A percentile compares a stretch with the other conserved stretches of the same genome.
Evolutionary conservation across 2,797 vertebrate species (phyloP).

Genomic region (Staurois parvus): DNA sequence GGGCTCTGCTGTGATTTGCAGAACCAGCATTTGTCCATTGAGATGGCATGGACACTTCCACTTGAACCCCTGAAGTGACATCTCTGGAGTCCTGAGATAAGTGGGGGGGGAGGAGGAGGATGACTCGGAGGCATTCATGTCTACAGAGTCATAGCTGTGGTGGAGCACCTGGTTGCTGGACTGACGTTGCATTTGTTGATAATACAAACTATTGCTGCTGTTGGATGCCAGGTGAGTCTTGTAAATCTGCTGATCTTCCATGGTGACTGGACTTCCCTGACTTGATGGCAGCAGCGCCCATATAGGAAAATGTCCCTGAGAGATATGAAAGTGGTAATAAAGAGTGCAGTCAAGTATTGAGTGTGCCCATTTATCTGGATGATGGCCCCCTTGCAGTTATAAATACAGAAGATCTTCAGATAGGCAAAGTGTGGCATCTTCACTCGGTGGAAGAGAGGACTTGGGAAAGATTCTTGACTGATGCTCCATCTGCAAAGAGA

Average conservation of each 20-base stretch:
- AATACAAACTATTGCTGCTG: conserved; percentile 78
- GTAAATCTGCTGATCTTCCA: conserved; percentile 86
- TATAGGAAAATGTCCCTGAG: conserved; percentile 79
- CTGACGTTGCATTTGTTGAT: conserved; percentile 73
- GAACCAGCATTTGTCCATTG: conserved; percentile 77
- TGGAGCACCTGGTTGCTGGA: conserved; percentile 71
- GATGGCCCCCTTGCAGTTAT: conserved; percentile 63
- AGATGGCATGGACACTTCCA: conserved; percentile 75
- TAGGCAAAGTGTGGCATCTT: conserved; percentile 69
- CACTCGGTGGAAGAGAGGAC: conserved; percentile 48
- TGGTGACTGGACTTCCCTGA: conserved; percentile 74
- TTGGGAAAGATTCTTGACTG: not conserved
- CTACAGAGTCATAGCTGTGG: conserved; percentile 77
- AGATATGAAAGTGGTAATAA: conserved; percentile 59
- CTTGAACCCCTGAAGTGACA: conserved; percentile 74
- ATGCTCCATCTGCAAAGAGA: conserved; percentile 34
- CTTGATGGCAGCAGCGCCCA: conserved; percentile 74
- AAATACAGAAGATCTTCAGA: conserved; percentile 64
- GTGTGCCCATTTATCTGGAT: conserved; percentile 69
- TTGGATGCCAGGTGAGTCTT: conserved; percentile 79
- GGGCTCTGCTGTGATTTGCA: conserved; percentile 75
- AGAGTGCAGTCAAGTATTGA: conserved; percentile 70
- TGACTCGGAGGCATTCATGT: conserved; percentile 76
- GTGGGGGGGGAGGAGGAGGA: conserved; percentile 81
- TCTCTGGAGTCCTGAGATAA: conserved; percentile 80